These are phyloP conservation scores for Dromaius novaehollandiae DNA, from an alignment of 2,113 vertebrate genomes.

Conservation along the genomic window DNA sequence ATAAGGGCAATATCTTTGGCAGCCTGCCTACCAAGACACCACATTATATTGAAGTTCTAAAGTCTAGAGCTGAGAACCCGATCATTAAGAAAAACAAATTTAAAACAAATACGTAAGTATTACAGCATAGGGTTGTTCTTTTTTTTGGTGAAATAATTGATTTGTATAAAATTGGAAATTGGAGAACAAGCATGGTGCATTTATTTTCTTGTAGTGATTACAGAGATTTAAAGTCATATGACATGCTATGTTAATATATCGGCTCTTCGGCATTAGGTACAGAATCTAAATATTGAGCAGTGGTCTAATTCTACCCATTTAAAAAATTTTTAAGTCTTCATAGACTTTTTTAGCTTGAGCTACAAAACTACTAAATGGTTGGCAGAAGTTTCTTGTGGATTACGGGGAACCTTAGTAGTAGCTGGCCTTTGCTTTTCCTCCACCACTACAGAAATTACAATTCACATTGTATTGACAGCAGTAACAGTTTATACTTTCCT, in stretches of 20 bases:
- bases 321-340: background rate
- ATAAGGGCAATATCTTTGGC: slow-evolving; percentile 55
- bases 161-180: background rate
- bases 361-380: background rate
- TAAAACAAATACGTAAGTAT: slow-evolving; percentile 88
- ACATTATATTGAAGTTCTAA: slow-evolving; percentile 85
- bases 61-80: slow-evolving; percentile 77
- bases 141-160: background rate
- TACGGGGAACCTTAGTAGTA: background rate
- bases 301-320: background rate
- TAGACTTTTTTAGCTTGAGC: background rate
- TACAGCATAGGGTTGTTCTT: background rate
- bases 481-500: background rate
- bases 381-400: background rate
- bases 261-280: background rate
- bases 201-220: background rate
- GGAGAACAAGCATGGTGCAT: background rate
- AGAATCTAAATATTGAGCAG: background rate
- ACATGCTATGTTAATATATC: background rate
- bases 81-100: slow-evolving; percentile 77
- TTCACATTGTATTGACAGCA: background rate
- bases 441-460: background rate
- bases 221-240: background rate
- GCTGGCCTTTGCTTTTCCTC: background rate
- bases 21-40: slow-evolving; percentile 19